Conservation (phyloP, 2,113 vertebrate genomes). For the Triplophysa dalaica region DNA sequence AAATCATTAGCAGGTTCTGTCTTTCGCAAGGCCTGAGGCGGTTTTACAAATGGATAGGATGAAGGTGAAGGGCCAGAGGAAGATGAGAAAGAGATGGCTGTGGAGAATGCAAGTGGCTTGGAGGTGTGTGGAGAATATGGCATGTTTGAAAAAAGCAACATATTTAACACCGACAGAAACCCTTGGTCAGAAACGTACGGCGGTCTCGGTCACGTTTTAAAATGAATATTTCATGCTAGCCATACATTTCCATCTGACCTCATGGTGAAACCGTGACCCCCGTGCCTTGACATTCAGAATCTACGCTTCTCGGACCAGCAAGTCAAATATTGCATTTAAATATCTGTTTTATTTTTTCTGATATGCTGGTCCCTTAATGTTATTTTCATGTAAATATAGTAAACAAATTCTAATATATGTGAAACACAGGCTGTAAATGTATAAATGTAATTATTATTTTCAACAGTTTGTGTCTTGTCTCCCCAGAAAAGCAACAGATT, state of each 20-base stretch:
- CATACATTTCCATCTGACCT: neutral
- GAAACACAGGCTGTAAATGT: too few relatives aligned
- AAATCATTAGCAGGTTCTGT: conserved; percentile 65
- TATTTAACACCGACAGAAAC: neutral
- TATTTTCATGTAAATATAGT: too few relatives aligned
- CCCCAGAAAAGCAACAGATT: too few relatives aligned
- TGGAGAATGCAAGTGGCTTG: conserved; percentile 19
- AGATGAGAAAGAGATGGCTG: conserved; percentile 3
- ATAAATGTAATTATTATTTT: too few relatives aligned
- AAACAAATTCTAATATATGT: too few relatives aligned
- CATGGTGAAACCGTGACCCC: neutral
- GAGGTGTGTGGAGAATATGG: conserved; percentile 37
- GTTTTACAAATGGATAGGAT: conserved; percentile 48
- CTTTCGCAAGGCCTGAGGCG: conserved; percentile 61
- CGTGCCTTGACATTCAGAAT: neutral
- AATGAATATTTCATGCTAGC: conserved; percentile 15
- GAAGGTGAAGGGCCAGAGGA: neutral
- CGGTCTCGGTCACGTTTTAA: neutral
- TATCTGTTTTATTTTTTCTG: too few relatives aligned
- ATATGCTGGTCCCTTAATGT: too few relatives aligned
- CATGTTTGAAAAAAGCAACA: conserved; percentile 3
- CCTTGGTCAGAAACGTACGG: neutral
- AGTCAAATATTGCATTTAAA: neutral
- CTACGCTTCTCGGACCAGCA: neutral
- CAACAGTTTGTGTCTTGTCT: too few relatives aligned